phyloP scores from a whole-genome alignment of 2,888 invertebrate species.

The Itoplectis maculator region DNA sequence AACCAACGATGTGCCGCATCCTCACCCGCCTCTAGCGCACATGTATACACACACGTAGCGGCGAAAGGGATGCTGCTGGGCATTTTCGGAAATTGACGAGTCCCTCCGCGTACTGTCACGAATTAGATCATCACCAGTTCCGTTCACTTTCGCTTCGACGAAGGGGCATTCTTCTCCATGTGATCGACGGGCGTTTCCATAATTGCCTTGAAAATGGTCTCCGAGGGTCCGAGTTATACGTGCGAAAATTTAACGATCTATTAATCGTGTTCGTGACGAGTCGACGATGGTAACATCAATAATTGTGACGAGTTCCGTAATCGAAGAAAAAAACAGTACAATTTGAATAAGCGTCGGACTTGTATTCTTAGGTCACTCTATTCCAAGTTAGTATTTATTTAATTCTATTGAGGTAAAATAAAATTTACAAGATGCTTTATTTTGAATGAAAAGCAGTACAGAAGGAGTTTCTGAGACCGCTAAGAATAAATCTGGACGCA shows the following conservation, averaged over 20 bases:
- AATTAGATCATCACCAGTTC: conserved; percentile 56
- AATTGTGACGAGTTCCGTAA: too few relatives aligned
- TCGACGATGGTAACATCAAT: too few relatives aligned
- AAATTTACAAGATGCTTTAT: too few relatives aligned
- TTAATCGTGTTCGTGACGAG: background rate
- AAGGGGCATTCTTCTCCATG: conserved; percentile 27
- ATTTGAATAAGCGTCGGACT: too few relatives aligned
- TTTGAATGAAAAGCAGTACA: too few relatives aligned
- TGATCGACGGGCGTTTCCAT: background rate
- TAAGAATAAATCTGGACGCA: too few relatives aligned
- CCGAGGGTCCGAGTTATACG: background rate
- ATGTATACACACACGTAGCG: background rate
- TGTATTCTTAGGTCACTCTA: too few relatives aligned
- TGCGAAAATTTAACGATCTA: background rate
- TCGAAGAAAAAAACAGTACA: too few relatives aligned
- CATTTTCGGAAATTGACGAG: conserved; percentile 55
- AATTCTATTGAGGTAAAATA: too few relatives aligned
- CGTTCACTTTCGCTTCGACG: conserved; percentile 40
- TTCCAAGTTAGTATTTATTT: too few relatives aligned
- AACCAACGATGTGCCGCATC: background rate
- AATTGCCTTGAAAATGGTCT: conserved; percentile 12
- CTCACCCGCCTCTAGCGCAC: background rate
- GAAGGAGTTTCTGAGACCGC: too few relatives aligned
- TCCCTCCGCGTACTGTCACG: conserved; percentile 51
- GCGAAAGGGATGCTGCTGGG: conserved; percentile 17